Evolutionary conservation across 2,888 invertebrate genomes (phyloP), one percentile per base, ranked within the genome.

Genomic region (Callyntrura sp.): DNA sequence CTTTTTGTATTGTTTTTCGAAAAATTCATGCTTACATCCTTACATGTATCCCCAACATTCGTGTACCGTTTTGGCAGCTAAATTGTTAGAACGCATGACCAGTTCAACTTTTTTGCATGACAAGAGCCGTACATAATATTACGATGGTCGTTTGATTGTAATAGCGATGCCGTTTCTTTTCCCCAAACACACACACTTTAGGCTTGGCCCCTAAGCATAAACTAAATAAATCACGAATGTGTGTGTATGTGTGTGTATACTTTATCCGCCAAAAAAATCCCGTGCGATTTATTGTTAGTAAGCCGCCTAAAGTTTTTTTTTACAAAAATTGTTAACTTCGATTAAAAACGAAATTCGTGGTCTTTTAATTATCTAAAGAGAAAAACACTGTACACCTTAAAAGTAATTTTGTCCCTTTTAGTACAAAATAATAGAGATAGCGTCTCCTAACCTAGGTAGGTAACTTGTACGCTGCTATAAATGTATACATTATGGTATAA

Each of bases 351-450:
- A 20, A 70, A 45, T 43, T 55, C 78, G 78, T 78, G 78, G 48
- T 55, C 51, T 78, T 78, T 78, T 78, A 78, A 78, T 78, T 51
- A 78, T 78, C 78, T 78, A 78, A 55, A 78, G 55, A 78, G 55
- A 28, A 78, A 78, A 51, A 78, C 55, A 51, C 55, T 55, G 78
- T 48, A n/a, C n/a, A n/a, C n/a, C n/a, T n/a, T n/a, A n/a, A n/a
- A n/a, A n/a, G n/a, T n/a, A n/a, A n/a, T n/a, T n/a, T n/a, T n/a
- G n/a, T n/a, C n/a, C n/a, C n/a, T n/a, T n/a, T n/a, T n/a, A n/a
- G n/a, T n/a, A n/a, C n/a, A n/a, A n/a, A n/a, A n/a, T n/a, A n/a
- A n/a, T n/a, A n/a, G n/a, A n/a, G n/a, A n/a, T n/a, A n/a, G n/a
- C n/a, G n/a, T n/a, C n/a, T n/a, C n/a, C n/a, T n/a, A n/a, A n/a